Evolutionary conservation across 2,797 vertebrate species (phyloP).

Genomic region (Liparis tanakae): DNA sequence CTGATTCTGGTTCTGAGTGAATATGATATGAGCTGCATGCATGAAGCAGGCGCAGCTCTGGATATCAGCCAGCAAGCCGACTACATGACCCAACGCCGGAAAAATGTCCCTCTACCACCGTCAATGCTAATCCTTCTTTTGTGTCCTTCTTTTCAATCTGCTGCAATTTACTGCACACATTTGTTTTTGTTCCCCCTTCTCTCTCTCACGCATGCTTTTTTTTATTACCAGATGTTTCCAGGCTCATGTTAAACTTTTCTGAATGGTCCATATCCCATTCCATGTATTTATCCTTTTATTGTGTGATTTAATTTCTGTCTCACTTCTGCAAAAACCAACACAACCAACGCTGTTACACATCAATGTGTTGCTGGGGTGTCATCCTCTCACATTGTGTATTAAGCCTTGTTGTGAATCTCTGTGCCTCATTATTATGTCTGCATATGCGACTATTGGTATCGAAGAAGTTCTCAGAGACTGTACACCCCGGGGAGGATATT

Average conservation of each 20-base stretch:
- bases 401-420: background rate
- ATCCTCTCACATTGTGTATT: background rate
- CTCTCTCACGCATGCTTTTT: conserved; percentile 35
- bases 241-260: conserved; percentile 36
- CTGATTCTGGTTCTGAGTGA: conserved; percentile 9
- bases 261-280: background rate
- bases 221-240: conserved; percentile 31
- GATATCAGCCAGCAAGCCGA: conserved; percentile 24
- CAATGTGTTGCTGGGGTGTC: background rate
- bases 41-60: conserved; percentile 26
- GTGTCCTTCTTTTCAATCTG: background rate
- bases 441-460: conserved; percentile 4
- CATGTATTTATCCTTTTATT: background rate
- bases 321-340: conserved; percentile 4
- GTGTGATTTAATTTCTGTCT: background rate
- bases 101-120: conserved; percentile 25
- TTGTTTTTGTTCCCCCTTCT: conserved; percentile 6
- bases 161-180: conserved; percentile 17
- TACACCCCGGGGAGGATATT: conserved; percentile 17
- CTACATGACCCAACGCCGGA: conserved; percentile 27
- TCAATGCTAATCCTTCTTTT: background rate
- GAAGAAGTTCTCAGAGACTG: conserved; percentile 10
- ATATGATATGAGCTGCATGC: conserved; percentile 17
- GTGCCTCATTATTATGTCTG: background rate
- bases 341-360: background rate